Base-by-base conservation (phyloP, 2,113 vertebrate genomes). In the Pica pica region DNA sequence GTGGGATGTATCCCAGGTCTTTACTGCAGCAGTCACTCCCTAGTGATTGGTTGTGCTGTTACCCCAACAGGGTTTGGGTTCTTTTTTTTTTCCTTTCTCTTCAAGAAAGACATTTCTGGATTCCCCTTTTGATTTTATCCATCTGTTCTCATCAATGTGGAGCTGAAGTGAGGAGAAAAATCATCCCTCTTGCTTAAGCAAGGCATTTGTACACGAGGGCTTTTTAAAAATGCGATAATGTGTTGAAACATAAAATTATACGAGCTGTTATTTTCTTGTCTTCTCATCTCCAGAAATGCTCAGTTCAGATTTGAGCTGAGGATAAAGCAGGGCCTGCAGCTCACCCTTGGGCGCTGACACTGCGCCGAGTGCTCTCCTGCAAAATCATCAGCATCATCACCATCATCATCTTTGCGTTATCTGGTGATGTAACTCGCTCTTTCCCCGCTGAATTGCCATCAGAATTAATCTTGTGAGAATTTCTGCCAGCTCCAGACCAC, bases 401-500 rank as follows among this genome's bases (percentile, higher is more conserved):
- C 44, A 47, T 28, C 75, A 15, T 76, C 87, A 53, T 85, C 82
- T 63, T 10, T 30, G 64, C 15, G 28, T 50, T 90, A 41, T 75
- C 94, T 86, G 75, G 11, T 69, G 79, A 67, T 77, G 59, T 18
- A 77, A 70, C 64, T 95, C 28, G 14, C 87, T 59, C 47, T 22
- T 86, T 74, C 83, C 85, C 79, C 10, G 1, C 94, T 83, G 73
- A 60, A 53, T 90, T 93, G 59, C 88, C 68, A 67, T 50, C 93
- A 44, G 46, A 83, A 92, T 89, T n/a, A 69, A 81, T 89, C 94
- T 68, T 41, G 59, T 5, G 68, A 88, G 93, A 44, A 44, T 89
- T 95, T 74, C 75, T 86, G 47, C 61, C 1, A 86, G 64, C 56
- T 94, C 90, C 94, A 92, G 85, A 16, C 94, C 90, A 49, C 96